These are phyloP conservation scores for Empis stercorea DNA, from an alignment of 2,888 invertebrate species.

Conservation along the genomic window DNA sequence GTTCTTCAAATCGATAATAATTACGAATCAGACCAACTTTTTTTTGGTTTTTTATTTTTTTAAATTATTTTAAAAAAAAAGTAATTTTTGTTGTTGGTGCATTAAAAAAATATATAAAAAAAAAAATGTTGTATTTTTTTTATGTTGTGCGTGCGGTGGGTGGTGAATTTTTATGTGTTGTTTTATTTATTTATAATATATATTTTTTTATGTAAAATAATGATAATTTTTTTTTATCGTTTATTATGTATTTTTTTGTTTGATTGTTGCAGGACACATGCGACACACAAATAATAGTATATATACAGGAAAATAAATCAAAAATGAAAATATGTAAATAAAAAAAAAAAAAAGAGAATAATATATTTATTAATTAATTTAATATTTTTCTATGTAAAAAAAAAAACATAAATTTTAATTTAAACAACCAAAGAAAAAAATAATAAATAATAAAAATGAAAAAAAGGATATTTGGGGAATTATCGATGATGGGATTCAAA, in stretches of 20 bases:
- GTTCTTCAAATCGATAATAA: conserved; percentile 37
- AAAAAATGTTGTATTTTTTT: conserved; percentile 7
- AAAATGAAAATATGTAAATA: background rate
- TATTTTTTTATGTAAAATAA: background rate
- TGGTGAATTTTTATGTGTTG: background rate
- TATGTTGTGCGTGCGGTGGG: background rate
- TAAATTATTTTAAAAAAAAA: conserved; percentile 1
- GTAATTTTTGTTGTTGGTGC: background rate
- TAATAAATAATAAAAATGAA: too few relatives aligned
- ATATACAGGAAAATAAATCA: too few relatives aligned
- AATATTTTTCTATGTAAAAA: background rate
- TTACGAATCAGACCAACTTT: conserved; percentile 26
- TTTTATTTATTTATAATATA: conserved; percentile 4
- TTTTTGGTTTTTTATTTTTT: conserved; percentile 10
- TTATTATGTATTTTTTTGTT: background rate
- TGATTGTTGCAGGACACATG: background rate
- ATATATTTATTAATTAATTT: conserved; percentile 1
- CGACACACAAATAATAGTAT: background rate
- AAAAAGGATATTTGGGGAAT: too few relatives aligned
- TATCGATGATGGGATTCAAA: too few relatives aligned
- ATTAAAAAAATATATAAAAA: background rate
- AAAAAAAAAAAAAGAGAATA: background rate
- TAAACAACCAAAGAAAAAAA: too few relatives aligned
- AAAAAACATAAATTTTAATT: too few relatives aligned
- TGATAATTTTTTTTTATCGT: too few relatives aligned